Evolutionary conservation across 2,113 vertebrate species (phyloP).

Genomic region (Toxotes chatareus): DNA sequence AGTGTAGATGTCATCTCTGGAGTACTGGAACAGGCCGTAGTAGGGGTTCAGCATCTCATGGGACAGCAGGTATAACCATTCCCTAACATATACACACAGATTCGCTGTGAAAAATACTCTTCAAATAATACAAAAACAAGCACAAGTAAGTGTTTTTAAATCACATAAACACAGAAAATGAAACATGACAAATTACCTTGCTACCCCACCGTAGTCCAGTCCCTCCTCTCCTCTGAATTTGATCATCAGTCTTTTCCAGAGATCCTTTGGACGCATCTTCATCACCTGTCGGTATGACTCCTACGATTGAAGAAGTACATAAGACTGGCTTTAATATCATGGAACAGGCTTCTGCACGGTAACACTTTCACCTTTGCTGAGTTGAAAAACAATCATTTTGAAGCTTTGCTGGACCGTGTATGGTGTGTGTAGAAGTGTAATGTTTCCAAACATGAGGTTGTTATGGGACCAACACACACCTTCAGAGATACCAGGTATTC

Average conservation of each 20-base stretch:
- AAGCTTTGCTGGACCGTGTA: not conserved
- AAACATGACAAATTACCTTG: slow-evolving; percentile 84
- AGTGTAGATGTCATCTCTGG: slow-evolving; percentile 98
- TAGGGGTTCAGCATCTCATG: slow-evolving; percentile 99
- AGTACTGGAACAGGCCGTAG: slow-evolving; percentile 99
- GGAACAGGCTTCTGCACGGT: not conserved
- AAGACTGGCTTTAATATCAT: not conserved
- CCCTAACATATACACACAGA: slow-evolving; percentile 82
- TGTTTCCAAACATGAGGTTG: not conserved
- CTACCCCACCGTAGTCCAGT: slow-evolving; percentile 97
- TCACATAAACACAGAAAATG: not conserved
- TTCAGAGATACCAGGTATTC: slow-evolving; percentile 3
- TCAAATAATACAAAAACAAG: not conserved
- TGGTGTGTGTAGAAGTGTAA: not conserved
- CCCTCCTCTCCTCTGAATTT: slow-evolving; percentile 99
- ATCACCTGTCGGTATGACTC: slow-evolving; percentile 99
- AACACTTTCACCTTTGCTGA: not conserved
- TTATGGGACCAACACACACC: not conserved
- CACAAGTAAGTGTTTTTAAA: not conserved
- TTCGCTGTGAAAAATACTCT: not conserved
- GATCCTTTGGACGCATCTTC: slow-evolving; percentile 99
- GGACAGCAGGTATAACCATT: slow-evolving; percentile 97
- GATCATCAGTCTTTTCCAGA: slow-evolving; percentile 99
- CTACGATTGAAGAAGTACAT: slow-evolving; percentile 76
- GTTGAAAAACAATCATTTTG: not conserved